Evolutionary conservation across 2,113 vertebrate species (phyloP).

Genomic region (Pseudolaguvia tuberculata): DNA sequence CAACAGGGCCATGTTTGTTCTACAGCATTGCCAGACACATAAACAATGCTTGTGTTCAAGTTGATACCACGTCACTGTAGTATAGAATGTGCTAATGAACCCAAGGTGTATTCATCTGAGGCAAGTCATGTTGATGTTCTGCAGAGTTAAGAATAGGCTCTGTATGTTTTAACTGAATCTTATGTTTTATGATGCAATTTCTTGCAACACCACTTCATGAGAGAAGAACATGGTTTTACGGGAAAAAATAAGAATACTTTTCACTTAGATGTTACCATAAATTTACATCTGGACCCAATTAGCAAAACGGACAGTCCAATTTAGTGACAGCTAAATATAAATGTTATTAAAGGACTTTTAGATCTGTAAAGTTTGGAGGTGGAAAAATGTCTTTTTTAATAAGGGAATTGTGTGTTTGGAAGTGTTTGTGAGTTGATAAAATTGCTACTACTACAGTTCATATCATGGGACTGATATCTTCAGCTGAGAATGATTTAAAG

Average conservation of each 20-base stretch:
- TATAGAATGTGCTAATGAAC: conserved; percentile 13
- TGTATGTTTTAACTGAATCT: conserved; percentile 29
- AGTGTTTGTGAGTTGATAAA: neutral
- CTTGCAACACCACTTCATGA: conserved; percentile 33
- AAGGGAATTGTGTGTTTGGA: neutral
- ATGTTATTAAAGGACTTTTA: conserved; percentile 5
- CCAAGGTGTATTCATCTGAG: conserved; percentile 18
- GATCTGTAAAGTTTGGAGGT: neutral
- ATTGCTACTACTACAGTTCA: neutral
- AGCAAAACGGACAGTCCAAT: conserved; percentile 17
- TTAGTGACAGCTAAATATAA: conserved; percentile 12
- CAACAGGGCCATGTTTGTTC: neutral
- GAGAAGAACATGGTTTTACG: conserved; percentile 33
- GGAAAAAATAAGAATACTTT: conserved; percentile 10
- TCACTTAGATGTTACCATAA: conserved; percentile 6
- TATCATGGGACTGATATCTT: conserved; percentile 22
- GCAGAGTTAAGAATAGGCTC: conserved; percentile 37
- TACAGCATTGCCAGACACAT: neutral
- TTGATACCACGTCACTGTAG: neutral
- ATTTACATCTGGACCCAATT: conserved; percentile 20
- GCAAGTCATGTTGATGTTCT: conserved; percentile 25
- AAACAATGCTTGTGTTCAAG: neutral
- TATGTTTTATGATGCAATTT: conserved; percentile 41
- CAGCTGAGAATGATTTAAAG: conserved; percentile 37
- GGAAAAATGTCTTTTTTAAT: neutral